Evolutionary conservation across 1,140 invertebrate species (phyloP), one percentile per base, ranked within the genome.

Genomic region (Drosophila mayri): DNA sequence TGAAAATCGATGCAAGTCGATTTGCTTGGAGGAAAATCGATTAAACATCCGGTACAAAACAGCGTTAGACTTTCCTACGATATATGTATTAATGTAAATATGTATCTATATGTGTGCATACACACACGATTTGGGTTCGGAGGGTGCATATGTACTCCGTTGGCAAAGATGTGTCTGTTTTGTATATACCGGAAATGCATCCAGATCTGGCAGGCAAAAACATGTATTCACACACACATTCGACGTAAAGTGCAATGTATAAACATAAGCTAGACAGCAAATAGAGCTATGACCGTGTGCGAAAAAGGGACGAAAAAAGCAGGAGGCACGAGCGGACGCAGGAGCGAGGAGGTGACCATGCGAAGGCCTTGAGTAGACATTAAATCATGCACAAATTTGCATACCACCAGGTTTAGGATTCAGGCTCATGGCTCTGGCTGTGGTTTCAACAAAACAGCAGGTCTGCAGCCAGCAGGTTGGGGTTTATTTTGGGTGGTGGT

Each of bases 331-430:
- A 20, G 46, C 7, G 20, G 20, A n/a, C 22, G 14, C n/a, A 28
- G 44, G 20, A 68, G 66, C 9, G 28, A 18, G 44, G 28, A 18
- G 47, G 28, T 54, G 47, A 32, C 46, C 20, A 25, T 49, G 49
- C 25, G 47, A 50, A 80, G 68, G 62, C 59, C 58, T 68, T 76
- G 62, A 78, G 77, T 63, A 77, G 65, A 87, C 70, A 87, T 85
- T 78, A 87, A 81, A 82, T 71, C 79, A 72, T 79, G 62, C 61
- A 81, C 74, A 79, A 78, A 78, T 78, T 81, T 81, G 60, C 66
- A 64, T 73, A 66, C 62, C 65, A 66, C 37, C 66, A 38, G 52
- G 62, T 67, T 57, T 58, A 61, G 72, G 22, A 64, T 55, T 30
- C 37, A 57, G 50, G n/a, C 18, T 43, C 20, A 18, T 54, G 68